Percentiles rank a stretch among this genome's conserved stretches.
Evolutionary conservation across 2,797 vertebrate species (phyloP).

Genomic region (Nasua narica): DNA sequence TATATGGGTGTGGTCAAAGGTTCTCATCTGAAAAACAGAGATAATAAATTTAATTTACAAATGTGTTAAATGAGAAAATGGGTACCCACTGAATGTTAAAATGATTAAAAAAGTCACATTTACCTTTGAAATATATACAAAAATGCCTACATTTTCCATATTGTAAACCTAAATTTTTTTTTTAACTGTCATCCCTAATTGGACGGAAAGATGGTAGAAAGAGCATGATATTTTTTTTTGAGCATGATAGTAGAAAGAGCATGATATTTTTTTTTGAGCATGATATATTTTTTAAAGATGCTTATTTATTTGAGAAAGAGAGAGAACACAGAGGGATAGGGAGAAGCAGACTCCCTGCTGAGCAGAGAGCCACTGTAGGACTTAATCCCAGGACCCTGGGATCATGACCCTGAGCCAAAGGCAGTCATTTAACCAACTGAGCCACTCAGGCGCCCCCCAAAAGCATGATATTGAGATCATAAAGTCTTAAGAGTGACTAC

Average conservation of each 20-base stretch:
- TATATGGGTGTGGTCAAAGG: background rate
- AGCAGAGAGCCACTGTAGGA: too few relatives aligned
- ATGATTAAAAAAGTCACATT: background rate
- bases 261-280: too few relatives aligned
- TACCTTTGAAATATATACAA: background rate
- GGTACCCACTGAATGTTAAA: background rate
- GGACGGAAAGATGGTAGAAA: background rate
- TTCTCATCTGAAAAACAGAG: background rate
- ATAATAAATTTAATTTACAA: background rate
- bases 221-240: background rate
- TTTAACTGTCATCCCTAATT: background rate
- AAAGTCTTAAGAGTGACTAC: background rate
- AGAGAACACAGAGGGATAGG: too few relatives aligned
- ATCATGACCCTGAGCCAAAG: too few relatives aligned
- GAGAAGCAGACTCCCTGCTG: too few relatives aligned
- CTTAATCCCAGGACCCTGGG: too few relatives aligned
- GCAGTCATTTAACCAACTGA: too few relatives aligned
- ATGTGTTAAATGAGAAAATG: background rate
- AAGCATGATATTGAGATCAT: background rate
- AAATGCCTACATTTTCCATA: background rate
- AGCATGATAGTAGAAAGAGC: background rate
- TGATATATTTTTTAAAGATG: too few relatives aligned
- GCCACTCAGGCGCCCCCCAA: background rate
- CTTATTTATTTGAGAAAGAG: too few relatives aligned
- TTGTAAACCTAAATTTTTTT: background rate